Conservation (phyloP, 2,888 invertebrate genomes). For the Himalopsyche kuldschensis region DNA sequence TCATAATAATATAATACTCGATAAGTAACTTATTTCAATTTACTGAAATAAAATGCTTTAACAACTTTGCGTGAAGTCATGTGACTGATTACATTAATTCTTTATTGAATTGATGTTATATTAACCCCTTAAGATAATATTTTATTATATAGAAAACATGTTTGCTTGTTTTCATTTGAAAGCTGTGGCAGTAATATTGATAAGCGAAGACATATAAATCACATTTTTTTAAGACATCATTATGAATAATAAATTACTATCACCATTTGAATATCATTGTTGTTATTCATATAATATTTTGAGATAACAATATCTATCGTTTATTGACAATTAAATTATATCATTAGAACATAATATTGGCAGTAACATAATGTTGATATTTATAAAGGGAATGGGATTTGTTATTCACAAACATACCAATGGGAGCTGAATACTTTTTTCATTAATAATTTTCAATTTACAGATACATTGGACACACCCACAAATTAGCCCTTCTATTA, state of each 20-base stretch:
- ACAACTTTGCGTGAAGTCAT: too few species aligned
- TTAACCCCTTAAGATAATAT: too few species aligned
- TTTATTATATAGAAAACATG: too few species aligned
- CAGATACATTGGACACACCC: constrained; percentile 83
- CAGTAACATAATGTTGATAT: not conserved
- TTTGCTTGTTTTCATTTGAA: not conserved
- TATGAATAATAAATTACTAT: not conserved
- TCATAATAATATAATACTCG: too few species aligned
- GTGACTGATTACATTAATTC: too few species aligned
- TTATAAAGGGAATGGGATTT: not conserved
- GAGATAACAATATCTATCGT: not conserved
- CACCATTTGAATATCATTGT: not conserved
- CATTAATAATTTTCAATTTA: constrained; percentile 31
- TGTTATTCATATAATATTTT: not conserved
- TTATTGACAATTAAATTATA: not conserved
- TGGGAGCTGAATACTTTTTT: not conserved
- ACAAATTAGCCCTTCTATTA: constrained; percentile 79
- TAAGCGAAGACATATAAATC: not conserved
- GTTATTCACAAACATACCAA: not conserved
- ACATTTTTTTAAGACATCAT: not conserved
- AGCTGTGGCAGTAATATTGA: not conserved
- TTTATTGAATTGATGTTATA: too few species aligned
- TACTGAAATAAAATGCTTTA: too few species aligned
- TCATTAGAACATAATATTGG: not conserved
- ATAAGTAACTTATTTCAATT: too few species aligned